phyloP scores from a whole-genome alignment of 2,113 vertebrate species.

The Micronycteris hirsuta region DNA sequence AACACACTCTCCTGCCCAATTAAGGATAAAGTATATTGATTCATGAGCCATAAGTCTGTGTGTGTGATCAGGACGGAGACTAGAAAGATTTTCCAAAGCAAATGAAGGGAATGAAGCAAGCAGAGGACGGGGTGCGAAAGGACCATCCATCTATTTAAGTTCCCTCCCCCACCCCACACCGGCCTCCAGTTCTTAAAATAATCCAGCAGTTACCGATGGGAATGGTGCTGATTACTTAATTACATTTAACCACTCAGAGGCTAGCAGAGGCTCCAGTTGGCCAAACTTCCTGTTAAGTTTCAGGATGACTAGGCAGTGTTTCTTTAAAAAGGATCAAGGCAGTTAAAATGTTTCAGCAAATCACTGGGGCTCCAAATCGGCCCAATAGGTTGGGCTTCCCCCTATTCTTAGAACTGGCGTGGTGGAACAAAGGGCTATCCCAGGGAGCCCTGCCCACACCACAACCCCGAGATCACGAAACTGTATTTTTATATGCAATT shows the following conservation, averaged over 20 bases:
- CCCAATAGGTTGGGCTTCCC: not conserved
- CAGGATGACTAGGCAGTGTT: conserved; percentile 26
- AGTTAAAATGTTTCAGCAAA: conserved; percentile 34
- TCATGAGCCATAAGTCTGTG: not conserved
- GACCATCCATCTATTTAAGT: not conserved
- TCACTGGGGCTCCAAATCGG: not conserved
- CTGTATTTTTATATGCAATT: not conserved
- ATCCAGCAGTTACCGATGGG: conserved; percentile 42
- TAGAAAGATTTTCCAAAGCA: conserved; percentile 27
- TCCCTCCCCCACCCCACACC: too few species aligned
- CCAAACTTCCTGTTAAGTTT: conserved; percentile 42
- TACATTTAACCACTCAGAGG: conserved; percentile 20
- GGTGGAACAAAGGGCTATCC: not conserved
- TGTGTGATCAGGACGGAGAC: not conserved
- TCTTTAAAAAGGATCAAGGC: conserved; percentile 13
- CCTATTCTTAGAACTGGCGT: not conserved
- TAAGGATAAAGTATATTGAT: not conserved
- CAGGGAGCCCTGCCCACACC: not conserved
- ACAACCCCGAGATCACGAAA: conserved; percentile 11
- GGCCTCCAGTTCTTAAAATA: not conserved
- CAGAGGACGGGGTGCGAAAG: not conserved
- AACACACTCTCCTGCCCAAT: not conserved
- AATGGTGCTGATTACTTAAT: conserved; percentile 46
- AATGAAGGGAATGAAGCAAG: not conserved
- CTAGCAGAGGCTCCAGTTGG: not conserved